Evolutionary conservation across 2,113 vertebrate genomes (phyloP).

Genomic region (Eublepharis macularius): DNA sequence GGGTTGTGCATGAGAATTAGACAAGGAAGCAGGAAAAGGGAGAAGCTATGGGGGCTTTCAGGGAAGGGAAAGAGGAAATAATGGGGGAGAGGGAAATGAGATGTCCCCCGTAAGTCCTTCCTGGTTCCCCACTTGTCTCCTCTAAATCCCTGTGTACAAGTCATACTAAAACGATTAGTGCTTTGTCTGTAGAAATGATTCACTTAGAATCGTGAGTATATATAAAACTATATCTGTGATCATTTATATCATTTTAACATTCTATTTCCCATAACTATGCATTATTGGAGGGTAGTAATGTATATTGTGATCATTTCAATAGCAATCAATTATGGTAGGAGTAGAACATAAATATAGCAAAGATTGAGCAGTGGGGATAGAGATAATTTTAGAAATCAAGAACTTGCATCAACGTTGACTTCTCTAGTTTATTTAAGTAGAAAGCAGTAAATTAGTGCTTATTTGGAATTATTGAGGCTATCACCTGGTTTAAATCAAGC

Average conservation of each 20-base stretch:
- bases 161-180: background rate
- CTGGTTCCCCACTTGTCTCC: too few species aligned
- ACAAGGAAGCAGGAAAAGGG: too few species aligned
- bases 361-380: background rate
- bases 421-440: background rate
- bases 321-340: background rate
- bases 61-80: too few species aligned
- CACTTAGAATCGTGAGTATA: background rate
- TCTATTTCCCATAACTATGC: background rate
- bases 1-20: too few species aligned
- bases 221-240: background rate
- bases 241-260: background rate
- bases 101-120: too few species aligned
- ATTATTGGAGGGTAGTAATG: background rate
- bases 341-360: background rate
- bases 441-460: background rate
- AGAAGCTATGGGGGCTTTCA: too few species aligned
- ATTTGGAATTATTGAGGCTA: background rate
- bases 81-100: too few species aligned
- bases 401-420: background rate
- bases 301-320: background rate
- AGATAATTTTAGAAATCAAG: background rate
- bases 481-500: background rate
- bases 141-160: background rate
- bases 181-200: background rate